Evolutionary conservation across 2,888 invertebrate genomes (phyloP), one percentile per base, ranked within the genome.

Genomic region (Coleophora deauratella): DNA sequence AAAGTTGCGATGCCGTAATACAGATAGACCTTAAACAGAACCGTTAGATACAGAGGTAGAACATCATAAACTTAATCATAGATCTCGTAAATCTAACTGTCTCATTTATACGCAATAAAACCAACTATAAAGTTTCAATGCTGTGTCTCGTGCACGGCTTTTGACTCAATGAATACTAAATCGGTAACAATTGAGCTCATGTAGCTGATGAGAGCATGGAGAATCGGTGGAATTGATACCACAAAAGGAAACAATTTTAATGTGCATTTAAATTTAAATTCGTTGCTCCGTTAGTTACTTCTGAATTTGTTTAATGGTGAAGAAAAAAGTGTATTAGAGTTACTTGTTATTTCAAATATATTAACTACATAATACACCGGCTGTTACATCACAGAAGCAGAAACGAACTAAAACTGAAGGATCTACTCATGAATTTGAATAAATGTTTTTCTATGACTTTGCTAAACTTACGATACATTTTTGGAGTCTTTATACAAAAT

Each of bases 61-160:
- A 21, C 52, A 57, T 72, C 74, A 61, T 82, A 73, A 78, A 79
- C 57, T 66, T 74, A 74, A 79, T 78, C 76, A 76, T 69, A 63
- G 60, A 61, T 66, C 68, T 73, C 68, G 78, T 80, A 78, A 75
- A 77, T 71, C 73, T 80, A 72, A 81, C 71, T 66, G 72, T 67
- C 79, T 79, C 76, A 79, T 82, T 80, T 80, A 74, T 69, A 72
- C 59, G 66, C 74, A 74, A 80, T 81, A 80, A 84, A 82, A 71
- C 57, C 59, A 62, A 70, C 77, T 72, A 78, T 81, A 80, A 81
- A 82, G 67, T 63, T 71, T 73, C 71, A 74, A 75, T 73, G 70
- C 62, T 63, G 61, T 69, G 71, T 70, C 73, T 76, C 74, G 71
- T 67, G 71, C 67, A 66, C 64, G 69, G 64, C 55, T 66, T 73